Evolutionary conservation across 2,888 invertebrate species (phyloP).

Genomic region (Muscina levida): DNA sequence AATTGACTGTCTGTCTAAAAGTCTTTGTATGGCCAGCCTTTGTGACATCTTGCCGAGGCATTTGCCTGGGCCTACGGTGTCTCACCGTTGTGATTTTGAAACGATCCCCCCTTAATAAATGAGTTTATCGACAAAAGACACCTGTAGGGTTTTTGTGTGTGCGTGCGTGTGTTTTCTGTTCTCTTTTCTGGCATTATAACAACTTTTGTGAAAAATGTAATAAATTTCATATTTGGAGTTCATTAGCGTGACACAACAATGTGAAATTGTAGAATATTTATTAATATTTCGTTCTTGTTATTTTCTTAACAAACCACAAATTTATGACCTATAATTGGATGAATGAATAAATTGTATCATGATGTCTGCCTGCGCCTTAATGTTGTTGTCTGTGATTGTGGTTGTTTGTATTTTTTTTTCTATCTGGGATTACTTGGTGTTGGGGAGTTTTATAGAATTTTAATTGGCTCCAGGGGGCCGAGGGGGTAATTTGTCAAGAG

Average conservation of each 20-base stretch:
- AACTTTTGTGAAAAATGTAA: slow-evolving; percentile 51
- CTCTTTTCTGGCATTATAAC: slow-evolving; percentile 2
- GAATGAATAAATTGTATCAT: background rate
- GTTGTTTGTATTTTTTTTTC: background rate
- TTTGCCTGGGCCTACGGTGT: background rate
- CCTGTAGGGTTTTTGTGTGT: slow-evolving; percentile 57
- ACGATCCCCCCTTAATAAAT: slow-evolving; percentile 20
- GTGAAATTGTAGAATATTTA: slow-evolving; percentile 13
- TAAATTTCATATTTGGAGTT: slow-evolving; percentile 65
- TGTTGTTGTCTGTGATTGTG: background rate
- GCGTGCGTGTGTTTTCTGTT: slow-evolving; percentile 2
- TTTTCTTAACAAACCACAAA: slow-evolving; percentile 46
- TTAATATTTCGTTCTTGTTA: slow-evolving; percentile 29
- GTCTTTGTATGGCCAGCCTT: background rate
- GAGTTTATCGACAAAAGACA: slow-evolving; percentile 50
- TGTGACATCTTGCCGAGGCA: background rate
- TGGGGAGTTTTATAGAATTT: slow-evolving; percentile 24
- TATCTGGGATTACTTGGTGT: slow-evolving; percentile 2
- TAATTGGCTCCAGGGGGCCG: background rate
- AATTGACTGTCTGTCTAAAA: background rate
- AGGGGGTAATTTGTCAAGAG: slow-evolving; percentile 4
- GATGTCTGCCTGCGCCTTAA: background rate
- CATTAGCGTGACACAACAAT: slow-evolving; percentile 53
- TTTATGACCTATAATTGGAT: slow-evolving; percentile 52
- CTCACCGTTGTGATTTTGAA: slow-evolving; percentile 7